Percentiles rank a stretch among this genome's conserved stretches.
Evolutionary conservation across 2,113 vertebrate genomes (phyloP).

Genomic region (Xyrauchen texanus): DNA sequence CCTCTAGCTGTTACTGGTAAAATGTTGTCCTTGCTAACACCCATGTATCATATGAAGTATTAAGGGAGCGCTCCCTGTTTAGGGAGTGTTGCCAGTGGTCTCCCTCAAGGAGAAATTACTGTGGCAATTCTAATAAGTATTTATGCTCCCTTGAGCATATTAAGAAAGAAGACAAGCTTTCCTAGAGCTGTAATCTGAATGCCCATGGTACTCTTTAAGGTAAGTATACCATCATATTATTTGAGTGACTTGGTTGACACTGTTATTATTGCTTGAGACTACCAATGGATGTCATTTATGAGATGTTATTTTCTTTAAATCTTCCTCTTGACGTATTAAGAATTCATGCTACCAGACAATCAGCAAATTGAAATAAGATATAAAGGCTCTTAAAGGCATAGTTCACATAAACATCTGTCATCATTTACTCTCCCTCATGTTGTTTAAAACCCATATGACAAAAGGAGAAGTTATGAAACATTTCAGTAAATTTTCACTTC

Average conservation of each 20-base stretch:
- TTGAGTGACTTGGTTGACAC: slow-evolving; percentile 17
- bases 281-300: background rate
- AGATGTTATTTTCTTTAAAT: background rate
- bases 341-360: too few species aligned
- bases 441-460: too few species aligned
- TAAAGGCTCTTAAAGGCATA: too few species aligned
- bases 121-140: slow-evolving; percentile 42
- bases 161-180: slow-evolving; percentile 36
- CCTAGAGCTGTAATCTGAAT: slow-evolving; percentile 1
- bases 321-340: background rate
- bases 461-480: too few species aligned
- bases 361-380: too few species aligned
- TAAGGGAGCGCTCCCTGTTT: slow-evolving; percentile 23
- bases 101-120: slow-evolving; percentile 38
- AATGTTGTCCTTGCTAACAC: background rate
- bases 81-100: slow-evolving; percentile 31
- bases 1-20: slow-evolving; percentile 3
- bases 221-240: slow-evolving; percentile 5
- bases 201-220: background rate
- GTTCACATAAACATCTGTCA: too few species aligned
- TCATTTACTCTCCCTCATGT: too few species aligned
- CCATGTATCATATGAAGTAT: slow-evolving; percentile 28
- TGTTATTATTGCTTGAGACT: slow-evolving; percentile 5
- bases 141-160: slow-evolving; percentile 42
- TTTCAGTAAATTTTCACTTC: too few species aligned